Percentiles rank a stretch among this genome's conserved stretches.
These are phyloP conservation scores for Crotalus helleri DNA, from an alignment of 2,113 vertebrate species.

Conservation along the genomic window DNA sequence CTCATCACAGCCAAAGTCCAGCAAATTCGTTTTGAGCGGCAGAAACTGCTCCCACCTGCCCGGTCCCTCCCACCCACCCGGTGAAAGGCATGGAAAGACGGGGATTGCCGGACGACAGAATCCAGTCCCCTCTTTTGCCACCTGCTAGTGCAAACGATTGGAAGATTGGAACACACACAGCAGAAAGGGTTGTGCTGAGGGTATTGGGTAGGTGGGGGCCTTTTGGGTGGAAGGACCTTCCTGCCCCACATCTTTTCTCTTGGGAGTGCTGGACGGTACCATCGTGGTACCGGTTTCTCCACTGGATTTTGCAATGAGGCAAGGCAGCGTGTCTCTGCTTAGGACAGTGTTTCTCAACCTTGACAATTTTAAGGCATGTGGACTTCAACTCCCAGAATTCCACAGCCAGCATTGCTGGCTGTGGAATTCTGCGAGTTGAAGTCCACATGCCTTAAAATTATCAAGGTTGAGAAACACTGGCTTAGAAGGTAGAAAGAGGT, in stretches of 20 bases:
- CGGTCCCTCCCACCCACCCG: neutral
- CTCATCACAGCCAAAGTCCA: slow-evolving; percentile 30
- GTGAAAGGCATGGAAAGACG: neutral
- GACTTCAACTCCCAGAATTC: no score
- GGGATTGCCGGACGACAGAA: neutral
- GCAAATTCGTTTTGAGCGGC: neutral
- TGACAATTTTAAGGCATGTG: no score
- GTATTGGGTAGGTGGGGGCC: neutral
- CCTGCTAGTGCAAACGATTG: slow-evolving; percentile 15
- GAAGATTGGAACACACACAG: neutral
- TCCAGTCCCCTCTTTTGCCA: neutral
- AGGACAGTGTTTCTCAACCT: no score
- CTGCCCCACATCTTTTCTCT: neutral
- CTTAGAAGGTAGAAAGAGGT: neutral
- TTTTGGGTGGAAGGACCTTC: neutral
- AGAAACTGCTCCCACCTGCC: neutral
- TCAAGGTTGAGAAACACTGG: no score
- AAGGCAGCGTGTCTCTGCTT: fast-evolving
- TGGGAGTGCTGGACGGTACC: neutral
- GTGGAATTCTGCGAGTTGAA: no score
- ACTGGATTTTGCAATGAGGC: no score
- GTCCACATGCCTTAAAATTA: no score
- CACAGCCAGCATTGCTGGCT: no score
- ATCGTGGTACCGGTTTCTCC: neutral
- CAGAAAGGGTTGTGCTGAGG: neutral